Evolutionary conservation across 2,888 invertebrate species (phyloP).

Genomic region (Chironomus tentans): DNA sequence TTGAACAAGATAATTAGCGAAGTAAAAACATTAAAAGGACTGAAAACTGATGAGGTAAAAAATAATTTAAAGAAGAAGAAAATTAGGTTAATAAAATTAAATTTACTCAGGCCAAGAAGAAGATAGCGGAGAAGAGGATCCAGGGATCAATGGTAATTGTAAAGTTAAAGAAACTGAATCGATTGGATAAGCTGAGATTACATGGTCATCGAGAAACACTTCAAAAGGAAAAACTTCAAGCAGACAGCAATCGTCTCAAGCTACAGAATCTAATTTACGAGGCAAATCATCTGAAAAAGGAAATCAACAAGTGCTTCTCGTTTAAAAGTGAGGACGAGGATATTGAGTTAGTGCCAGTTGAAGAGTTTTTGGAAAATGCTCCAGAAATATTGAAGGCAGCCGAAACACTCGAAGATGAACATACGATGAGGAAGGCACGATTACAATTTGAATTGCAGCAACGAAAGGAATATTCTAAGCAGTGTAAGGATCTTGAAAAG

Average conservation of each 20-base stretch:
- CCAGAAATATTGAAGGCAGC: slow-evolving; percentile 58
- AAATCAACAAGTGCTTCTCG: slow-evolving; percentile 89
- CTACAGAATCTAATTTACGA: slow-evolving; percentile 91
- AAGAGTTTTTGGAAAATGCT: slow-evolving; percentile 75
- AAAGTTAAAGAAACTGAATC: slow-evolving; percentile 80
- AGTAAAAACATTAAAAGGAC: slow-evolving; percentile 55
- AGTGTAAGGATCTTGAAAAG: slow-evolving; percentile 64
- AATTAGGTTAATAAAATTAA: neutral
- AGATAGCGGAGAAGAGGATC: slow-evolving; percentile 57
- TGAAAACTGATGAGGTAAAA: slow-evolving; percentile 45
- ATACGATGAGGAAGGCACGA: slow-evolving; percentile 73
- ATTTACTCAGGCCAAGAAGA: slow-evolving; percentile 47
- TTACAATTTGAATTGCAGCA: slow-evolving; percentile 88
- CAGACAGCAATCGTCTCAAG: slow-evolving; percentile 82
- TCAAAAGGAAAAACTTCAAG: slow-evolving; percentile 73
- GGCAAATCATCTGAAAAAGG: slow-evolving; percentile 84
- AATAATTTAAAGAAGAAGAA: neutral
- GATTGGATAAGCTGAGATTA: slow-evolving; percentile 80
- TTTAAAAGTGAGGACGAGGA: slow-evolving; percentile 93
- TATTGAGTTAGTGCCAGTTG: slow-evolving; percentile 74
- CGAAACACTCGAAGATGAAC: slow-evolving; percentile 58
- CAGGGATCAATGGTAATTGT: slow-evolving; percentile 69
- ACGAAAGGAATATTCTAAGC: slow-evolving; percentile 68
- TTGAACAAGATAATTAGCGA: slow-evolving; percentile 59
- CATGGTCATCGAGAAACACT: slow-evolving; percentile 73